Base-by-base conservation (phyloP, 35 echinoderm and acorn worm genomes). In the Amphiura filiformis region DNA sequence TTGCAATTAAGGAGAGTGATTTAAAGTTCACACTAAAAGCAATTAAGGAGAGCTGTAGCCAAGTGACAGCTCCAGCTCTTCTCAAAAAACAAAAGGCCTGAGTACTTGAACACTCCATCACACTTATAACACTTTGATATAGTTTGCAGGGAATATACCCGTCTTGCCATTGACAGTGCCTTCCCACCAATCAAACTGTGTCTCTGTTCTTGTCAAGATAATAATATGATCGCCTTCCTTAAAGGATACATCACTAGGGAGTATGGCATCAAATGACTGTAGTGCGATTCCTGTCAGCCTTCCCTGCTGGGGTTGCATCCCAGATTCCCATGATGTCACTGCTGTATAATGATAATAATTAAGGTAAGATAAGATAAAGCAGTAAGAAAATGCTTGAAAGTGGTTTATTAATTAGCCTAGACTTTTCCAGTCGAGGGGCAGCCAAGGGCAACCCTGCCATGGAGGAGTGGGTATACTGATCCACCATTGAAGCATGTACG, bases 141-240 rank as follows among this genome's bases (percentile, higher is more conserved):
- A 98, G 76, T 98, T 98, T 22, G 96, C 96, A 1, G 96, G 96
- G 39, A 98, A 98, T 26, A 98, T 98, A 35, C 96, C 96, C 4
- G 79, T 90, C n/a, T 86, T 82, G 35, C 96, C 96, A 35, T 84
- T 85, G 1, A 94, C 26, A 4, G 78, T 57, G 1, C 96, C 96
- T 37, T 98, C 96, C 96, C 96, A 98, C 96, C 96, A 98, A 76
- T 98, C 96, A 87, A 86, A 92, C 35, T 94, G 90, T 1, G 65
- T 90, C 0, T 77, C 87, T 1, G 96, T 98, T 36, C 87, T 78
- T 0, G 92, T 94, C 20, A 94, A 57, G 41, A 98, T 86, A 17
- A 47, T 64, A 26, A 98, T 98, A 18, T 70, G 39, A 83, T 98
- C 96, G 1, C 93, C 93, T 0, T 42, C 75, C 1, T 76, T 76